Evolutionary conservation across 1,140 invertebrate genomes (phyloP).

Genomic region (Zaprionus ghesquierei): DNA sequence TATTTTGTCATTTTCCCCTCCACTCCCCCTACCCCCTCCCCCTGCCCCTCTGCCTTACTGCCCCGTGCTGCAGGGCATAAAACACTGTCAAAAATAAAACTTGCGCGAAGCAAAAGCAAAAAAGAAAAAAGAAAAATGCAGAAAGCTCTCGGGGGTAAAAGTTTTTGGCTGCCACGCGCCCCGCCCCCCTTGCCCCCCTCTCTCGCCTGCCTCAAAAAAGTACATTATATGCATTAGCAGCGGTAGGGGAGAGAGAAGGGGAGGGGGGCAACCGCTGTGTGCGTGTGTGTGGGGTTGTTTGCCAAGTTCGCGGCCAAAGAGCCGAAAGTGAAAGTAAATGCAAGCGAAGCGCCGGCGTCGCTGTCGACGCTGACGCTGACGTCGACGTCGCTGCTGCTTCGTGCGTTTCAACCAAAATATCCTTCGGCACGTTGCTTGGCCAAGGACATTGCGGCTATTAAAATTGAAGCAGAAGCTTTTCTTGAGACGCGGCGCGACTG

Average conservation of each 20-base stretch:
- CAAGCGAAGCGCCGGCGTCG: constrained; percentile 40
- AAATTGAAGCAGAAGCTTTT: constrained; percentile 64
- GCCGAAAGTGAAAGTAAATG: constrained; percentile 76
- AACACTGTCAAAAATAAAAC: constrained; percentile 80
- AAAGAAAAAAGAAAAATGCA: constrained; percentile 62
- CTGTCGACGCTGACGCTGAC: constrained; percentile 10
- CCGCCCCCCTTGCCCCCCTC: neutral
- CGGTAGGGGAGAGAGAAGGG: neutral
- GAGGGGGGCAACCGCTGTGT: neutral
- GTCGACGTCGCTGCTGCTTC: constrained; percentile 10
- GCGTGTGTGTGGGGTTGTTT: constrained; percentile 55
- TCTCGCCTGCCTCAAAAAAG: constrained; percentile 22
- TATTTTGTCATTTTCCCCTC: constrained; percentile 75
- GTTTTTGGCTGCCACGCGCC: constrained; percentile 42
- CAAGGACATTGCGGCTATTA: constrained; percentile 82
- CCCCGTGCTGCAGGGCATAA: constrained; percentile 69
- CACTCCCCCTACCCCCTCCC: neutral
- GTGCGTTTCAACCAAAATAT: constrained; percentile 52
- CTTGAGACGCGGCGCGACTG: constrained; percentile 63
- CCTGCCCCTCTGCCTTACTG: constrained; percentile 2
- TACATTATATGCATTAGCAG: constrained; percentile 77
- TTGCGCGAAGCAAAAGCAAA: constrained; percentile 33
- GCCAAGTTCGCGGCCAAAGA: constrained; percentile 37
- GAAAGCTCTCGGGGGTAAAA: constrained; percentile 77
- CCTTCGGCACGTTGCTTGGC: constrained; percentile 54